These are phyloP conservation scores for Malurus elegans DNA, from an alignment of 2,113 vertebrate genomes.

Conservation along the genomic window DNA sequence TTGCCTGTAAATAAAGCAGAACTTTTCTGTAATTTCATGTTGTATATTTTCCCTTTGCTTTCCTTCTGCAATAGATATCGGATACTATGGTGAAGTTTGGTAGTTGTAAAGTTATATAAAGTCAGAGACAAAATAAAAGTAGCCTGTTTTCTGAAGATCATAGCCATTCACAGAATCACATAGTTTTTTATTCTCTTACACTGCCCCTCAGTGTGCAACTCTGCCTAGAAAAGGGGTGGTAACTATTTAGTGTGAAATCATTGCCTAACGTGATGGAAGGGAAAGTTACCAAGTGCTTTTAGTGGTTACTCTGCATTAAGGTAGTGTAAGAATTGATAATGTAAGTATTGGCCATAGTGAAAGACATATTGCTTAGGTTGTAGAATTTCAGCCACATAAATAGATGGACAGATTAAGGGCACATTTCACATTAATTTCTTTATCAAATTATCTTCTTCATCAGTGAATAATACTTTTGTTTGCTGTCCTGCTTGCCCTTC, in stretches of 20 bases:
- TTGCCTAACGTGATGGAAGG: background rate
- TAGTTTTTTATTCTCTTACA: background rate
- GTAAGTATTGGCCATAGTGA: background rate
- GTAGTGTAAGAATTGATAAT: background rate
- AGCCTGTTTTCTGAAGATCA: background rate
- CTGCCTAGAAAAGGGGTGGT: background rate
- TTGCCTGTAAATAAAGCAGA: background rate
- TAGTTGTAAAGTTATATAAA: background rate
- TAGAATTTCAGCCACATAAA: background rate
- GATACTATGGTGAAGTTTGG: background rate
- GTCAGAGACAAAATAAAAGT: background rate
- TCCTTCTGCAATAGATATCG: background rate
- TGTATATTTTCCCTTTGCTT: background rate
- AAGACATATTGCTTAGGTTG: background rate
- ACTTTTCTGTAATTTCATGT: background rate
- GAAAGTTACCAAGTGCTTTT: background rate
- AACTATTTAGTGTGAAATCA: background rate
- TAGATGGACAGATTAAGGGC: background rate
- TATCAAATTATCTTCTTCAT: background rate
- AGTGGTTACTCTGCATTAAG: background rate
- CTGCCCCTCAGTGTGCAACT: accelerated
- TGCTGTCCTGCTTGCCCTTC: background rate
- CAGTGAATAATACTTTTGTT: background rate
- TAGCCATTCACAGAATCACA: background rate
- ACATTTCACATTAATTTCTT: background rate